Evolutionary conservation across 2,888 invertebrate genomes (phyloP).

Genomic region (Limnephilus auricula): DNA sequence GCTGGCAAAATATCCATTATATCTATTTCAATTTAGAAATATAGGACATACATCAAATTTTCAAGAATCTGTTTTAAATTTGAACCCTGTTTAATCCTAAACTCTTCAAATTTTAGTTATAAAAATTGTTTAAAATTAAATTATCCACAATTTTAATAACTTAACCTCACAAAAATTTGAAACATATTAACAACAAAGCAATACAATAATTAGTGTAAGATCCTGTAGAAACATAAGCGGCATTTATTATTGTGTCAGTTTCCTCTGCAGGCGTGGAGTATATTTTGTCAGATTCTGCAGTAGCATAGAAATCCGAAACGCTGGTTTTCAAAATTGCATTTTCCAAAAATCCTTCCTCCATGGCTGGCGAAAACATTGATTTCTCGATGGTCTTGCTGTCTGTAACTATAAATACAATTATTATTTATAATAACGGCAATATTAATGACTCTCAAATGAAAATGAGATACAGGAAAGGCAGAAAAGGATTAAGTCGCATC

Average conservation of each 20-base stretch:
- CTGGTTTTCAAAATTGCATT: slow-evolving; percentile 33
- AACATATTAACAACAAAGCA: not conserved
- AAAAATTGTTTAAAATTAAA: not conserved
- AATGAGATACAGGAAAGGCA: no score
- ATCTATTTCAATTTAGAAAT: no score
- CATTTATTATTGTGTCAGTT: not conserved
- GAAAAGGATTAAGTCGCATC: no score
- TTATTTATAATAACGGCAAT: no score
- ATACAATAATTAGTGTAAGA: not conserved
- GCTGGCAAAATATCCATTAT: no score
- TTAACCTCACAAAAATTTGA: not conserved
- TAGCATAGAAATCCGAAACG: slow-evolving; percentile 21
- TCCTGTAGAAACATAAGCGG: not conserved
- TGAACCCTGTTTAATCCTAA: no score
- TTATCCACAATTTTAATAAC: not conserved
- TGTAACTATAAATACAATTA: not conserved
- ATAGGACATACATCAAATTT: no score
- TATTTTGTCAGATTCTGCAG: slow-evolving; percentile 7
- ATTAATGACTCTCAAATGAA: no score
- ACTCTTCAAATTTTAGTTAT: not conserved
- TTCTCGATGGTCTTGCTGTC: slow-evolving; percentile 13
- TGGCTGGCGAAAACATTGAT: not conserved
- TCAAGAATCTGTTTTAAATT: no score
- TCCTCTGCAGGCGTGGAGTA: not conserved
- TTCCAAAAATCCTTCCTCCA: slow-evolving; percentile 39